Conservation (phyloP, 2,113 vertebrate species). For the Rhinolophus ferrumequinum region DNA sequence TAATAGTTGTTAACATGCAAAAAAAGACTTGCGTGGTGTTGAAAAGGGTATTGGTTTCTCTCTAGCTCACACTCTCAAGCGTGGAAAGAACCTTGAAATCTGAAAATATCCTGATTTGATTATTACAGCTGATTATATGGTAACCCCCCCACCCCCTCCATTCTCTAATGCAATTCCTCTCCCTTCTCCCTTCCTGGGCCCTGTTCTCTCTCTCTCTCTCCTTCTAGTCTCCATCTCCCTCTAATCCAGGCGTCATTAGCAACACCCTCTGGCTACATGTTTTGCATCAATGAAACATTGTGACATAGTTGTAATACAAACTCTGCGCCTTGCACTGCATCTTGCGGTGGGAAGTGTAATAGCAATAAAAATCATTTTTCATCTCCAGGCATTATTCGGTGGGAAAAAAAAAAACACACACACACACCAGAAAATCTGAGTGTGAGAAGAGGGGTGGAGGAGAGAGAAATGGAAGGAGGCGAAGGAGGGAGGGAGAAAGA, state of each 20-base stretch:
- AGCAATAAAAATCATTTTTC: slow-evolving; percentile 84
- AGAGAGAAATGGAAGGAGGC: not conserved
- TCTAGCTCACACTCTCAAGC: slow-evolving; percentile 57
- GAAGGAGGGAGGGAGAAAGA: not conserved
- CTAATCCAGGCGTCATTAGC: slow-evolving; percentile 91
- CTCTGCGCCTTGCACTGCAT: slow-evolving; percentile 88
- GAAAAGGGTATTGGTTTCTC: slow-evolving; percentile 79
- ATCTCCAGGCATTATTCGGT: slow-evolving; percentile 73
- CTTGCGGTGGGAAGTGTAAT: slow-evolving; percentile 88
- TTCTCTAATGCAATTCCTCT: slow-evolving; percentile 12
- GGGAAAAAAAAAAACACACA: not conserved
- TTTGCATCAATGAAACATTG: slow-evolving; percentile 90
- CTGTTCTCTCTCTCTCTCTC: slow-evolving; percentile 64
- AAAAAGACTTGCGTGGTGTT: slow-evolving; percentile 67
- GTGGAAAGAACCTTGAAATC: slow-evolving; percentile 52
- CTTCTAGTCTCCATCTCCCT: slow-evolving; percentile 66
- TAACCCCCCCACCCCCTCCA: not conserved
- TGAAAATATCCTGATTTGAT: slow-evolving; percentile 66
- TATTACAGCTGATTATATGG: slow-evolving; percentile 31
- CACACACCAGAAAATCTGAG: slow-evolving; percentile 40
- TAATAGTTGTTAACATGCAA: slow-evolving; percentile 84
- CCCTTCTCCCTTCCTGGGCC: slow-evolving; percentile 61
- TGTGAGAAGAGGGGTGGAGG: not conserved
- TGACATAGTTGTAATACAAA: slow-evolving; percentile 91
- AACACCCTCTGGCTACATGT: slow-evolving; percentile 92